Percentiles rank a stretch among this genome's conserved stretches.
These are phyloP conservation scores for Eutrigla gurnardus DNA, from an alignment of 2,797 vertebrate genomes.

Conservation along the genomic window DNA sequence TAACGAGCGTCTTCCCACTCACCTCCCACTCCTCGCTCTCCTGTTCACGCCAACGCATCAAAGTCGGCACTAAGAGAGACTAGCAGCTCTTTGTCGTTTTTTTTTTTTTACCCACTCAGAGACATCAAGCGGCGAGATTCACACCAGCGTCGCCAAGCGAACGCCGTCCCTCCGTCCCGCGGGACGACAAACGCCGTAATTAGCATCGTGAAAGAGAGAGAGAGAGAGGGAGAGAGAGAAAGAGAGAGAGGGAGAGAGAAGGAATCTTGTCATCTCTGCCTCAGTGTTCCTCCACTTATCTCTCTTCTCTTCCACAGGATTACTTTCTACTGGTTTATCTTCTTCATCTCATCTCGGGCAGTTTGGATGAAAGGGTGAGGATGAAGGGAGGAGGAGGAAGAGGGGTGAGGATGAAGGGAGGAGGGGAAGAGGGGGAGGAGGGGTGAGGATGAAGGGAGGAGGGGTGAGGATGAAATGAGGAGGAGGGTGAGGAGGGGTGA, in stretches of 20 bases:
- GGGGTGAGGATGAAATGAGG: background rate
- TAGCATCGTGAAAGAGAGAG: conserved; percentile 41
- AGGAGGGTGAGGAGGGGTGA: conserved; percentile 15
- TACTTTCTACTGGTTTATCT: conserved; percentile 54
- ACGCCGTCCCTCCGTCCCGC: conserved; percentile 13
- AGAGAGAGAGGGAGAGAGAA: conserved; percentile 14
- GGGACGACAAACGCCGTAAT: conserved; percentile 54
- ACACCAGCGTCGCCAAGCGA: conserved; percentile 12
- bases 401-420: background rate
- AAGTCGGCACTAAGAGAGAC: conserved; percentile 33
- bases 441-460: background rate
- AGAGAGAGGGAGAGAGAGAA: conserved; percentile 27
- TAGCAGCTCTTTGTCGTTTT: conserved; percentile 59
- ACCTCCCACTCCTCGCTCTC: conserved; percentile 1
- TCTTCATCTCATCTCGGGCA: conserved; percentile 19
- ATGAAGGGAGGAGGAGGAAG: background rate
- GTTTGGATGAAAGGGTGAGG: conserved; percentile 42
- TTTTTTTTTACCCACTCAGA: conserved; percentile 19
- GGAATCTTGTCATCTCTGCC: conserved; percentile 56
- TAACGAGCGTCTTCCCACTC: conserved; percentile 1
- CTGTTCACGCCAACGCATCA: conserved; percentile 42
- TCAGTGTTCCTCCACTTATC: conserved; percentile 46
- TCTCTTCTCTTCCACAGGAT: conserved; percentile 27
- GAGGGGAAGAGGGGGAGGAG: background rate
- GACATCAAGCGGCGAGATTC: conserved; percentile 36